Evolutionary conservation across 2,113 vertebrate species (phyloP), one percentile per base, ranked within the genome.

Genomic region (Lepisosteus osseus): DNA sequence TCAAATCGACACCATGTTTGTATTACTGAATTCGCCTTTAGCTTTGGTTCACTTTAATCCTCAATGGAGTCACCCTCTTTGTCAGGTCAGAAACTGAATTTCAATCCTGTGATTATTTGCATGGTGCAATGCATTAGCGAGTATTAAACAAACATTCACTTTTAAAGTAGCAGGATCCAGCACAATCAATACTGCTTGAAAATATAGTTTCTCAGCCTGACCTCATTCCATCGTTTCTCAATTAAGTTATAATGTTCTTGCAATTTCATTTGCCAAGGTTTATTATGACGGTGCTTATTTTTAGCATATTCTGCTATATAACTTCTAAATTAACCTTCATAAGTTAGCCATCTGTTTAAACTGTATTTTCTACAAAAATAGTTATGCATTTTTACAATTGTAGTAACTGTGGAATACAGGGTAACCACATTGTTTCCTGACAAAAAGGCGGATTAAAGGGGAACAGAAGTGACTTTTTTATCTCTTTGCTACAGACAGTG

Each of bases 1-100:
- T 51, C 47, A 51, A 51, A 51, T 51, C 47, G 9, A 55, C 80
- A 85, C 82, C 81, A 85, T 75, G 83, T 74, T 64, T 72, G 54
- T 70, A 73, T 79, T 88, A 80, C 78, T 80, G 74, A 78, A 43
- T 85, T 86, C 76, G 77, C 85, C 61, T 87, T 59, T 59, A 15
- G 12, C 14, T 2, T 84, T 82, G 85, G 83, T 79, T 79, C 78
- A 79, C 77, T 85, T 70, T 79, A 87, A 94, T 90, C 89, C 77
- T 75, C 75, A 76, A n/a, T 78, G 86, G 85, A 79, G 67, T 79
- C 81, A 84, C 75, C 65, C 72, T 84, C 83, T 86, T 86, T 80
- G 79, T 85, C 8, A 73, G 86, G 86, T 87, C 84, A 86, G 55
- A 87, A 82, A 80, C 56, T 69, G 72, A 66, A n/a, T 66, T 12